Evolutionary conservation across 2,888 invertebrate genomes (phyloP).

Genomic region (Athalia cordata): DNA sequence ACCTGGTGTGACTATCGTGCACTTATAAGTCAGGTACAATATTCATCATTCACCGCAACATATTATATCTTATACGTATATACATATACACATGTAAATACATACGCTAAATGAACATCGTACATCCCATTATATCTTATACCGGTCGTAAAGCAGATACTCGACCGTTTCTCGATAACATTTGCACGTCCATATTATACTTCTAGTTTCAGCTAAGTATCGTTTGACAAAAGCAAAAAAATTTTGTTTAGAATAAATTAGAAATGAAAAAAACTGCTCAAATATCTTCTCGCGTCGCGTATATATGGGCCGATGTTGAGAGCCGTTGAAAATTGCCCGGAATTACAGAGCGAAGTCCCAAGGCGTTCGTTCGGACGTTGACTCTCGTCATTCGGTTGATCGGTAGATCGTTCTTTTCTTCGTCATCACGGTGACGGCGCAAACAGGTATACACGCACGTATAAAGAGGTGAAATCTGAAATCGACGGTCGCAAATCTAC

Average conservation of each 20-base stretch:
- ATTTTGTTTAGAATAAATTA: not conserved
- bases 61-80: not conserved
- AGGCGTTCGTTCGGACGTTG: slow-evolving; percentile 42
- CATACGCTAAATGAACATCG: not conserved
- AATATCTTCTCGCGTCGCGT: not conserved
- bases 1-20: slow-evolving; percentile 11
- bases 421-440: not conserved
- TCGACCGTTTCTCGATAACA: not conserved
- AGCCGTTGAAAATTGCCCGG: slow-evolving; percentile 34
- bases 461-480: slow-evolving; percentile 51
- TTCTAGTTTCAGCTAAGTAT: not conserved
- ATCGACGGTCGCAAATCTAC: slow-evolving; percentile 47
- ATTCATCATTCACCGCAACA: slow-evolving; percentile 7
- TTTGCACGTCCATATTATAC: not conserved
- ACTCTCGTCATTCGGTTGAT: slow-evolving; percentile 30
- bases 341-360: slow-evolving; percentile 23
- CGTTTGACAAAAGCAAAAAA: not conserved
- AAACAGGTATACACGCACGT: not conserved
- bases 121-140: not conserved
- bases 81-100: not conserved
- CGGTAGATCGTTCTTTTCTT: not conserved
- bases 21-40: not conserved
- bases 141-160: not conserved
- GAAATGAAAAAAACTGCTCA: not conserved
- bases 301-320: not conserved